Conservation (phyloP, 2,888 invertebrate species). For the Rutpela maculata region DNA sequence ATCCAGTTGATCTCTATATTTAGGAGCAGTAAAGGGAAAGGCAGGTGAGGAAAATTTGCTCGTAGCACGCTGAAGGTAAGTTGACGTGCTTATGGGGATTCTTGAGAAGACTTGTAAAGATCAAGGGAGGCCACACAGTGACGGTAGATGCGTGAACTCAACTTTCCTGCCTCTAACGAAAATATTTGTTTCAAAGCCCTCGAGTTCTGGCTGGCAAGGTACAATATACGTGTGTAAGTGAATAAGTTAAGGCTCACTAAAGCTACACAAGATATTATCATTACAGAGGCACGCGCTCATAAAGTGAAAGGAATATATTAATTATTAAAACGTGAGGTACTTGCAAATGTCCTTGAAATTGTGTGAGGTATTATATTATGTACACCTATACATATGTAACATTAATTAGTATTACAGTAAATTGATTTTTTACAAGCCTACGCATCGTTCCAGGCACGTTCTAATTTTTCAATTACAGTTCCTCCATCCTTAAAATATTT, state of each 20-base stretch:
- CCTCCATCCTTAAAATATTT: no score
- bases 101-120: constrained; percentile 39
- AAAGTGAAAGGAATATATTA: constrained; percentile 33
- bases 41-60: constrained; percentile 30
- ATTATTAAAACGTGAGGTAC: constrained; percentile 25
- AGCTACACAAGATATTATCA: constrained; percentile 29
- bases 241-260: constrained; percentile 37
- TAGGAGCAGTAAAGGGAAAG: constrained; percentile 1
- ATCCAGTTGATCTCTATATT: constrained; percentile 4
- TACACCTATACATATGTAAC: neutral
- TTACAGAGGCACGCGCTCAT: constrained; percentile 18
- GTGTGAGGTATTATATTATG: neutral
- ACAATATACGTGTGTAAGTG: constrained; percentile 34
- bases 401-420: neutral
- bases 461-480: no score
- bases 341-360: constrained; percentile 2
- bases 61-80: constrained; percentile 29
- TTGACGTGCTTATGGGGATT: constrained; percentile 38
- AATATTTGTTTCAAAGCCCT: constrained; percentile 37
- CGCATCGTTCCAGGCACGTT: no score
- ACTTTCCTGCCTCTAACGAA: constrained; percentile 33
- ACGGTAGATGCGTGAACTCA: constrained; percentile 37
- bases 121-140: constrained; percentile 36
- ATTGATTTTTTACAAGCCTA: neutral
- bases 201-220: constrained; percentile 16